A percentile compares a stretch with the other conserved stretches of the same genome.
These are phyloP conservation scores for Lasioglossum leucozonium DNA, from an alignment of 2,888 invertebrate genomes.

Conservation along the genomic window DNA sequence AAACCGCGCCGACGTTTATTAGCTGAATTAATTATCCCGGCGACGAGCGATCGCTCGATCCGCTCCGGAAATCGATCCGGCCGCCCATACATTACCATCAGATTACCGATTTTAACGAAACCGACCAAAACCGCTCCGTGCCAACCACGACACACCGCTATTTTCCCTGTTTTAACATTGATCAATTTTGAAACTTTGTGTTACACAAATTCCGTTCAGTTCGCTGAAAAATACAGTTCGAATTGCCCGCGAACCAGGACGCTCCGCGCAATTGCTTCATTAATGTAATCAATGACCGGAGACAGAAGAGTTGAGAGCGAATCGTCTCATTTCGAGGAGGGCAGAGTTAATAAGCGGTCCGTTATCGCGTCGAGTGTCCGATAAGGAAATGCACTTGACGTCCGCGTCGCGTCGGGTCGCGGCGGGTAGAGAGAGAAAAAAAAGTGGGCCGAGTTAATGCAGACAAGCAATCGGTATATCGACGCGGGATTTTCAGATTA, in stretches of 20 bases:
- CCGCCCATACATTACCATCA: neutral
- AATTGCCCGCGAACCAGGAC: too few relatives aligned
- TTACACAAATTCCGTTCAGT: too few relatives aligned
- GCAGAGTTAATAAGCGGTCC: neutral
- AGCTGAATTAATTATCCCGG: conserved; percentile 36
- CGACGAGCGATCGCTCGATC: neutral
- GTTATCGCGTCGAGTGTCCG: neutral
- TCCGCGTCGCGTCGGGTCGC: neutral
- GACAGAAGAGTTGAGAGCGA: neutral
- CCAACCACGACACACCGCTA: neutral
- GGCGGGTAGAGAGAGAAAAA: neutral
- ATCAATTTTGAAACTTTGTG: too few relatives aligned
- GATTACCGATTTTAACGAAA: neutral
- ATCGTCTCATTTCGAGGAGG: neutral
- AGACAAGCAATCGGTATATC: conserved; percentile 4
- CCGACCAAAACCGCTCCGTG: neutral
- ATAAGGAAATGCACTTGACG: conserved; percentile 18
- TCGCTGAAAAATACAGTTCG: too few relatives aligned
- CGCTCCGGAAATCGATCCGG: neutral
- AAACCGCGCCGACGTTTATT: conserved; percentile 39
- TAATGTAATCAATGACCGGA: neutral
- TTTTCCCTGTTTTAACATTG: too few relatives aligned
- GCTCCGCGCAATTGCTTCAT: too few relatives aligned
- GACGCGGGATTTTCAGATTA: conserved; percentile 20
- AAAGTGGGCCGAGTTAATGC: neutral